These are phyloP conservation scores for Hypocryptadius cinnamomeus DNA, from an alignment of 2,113 vertebrate genomes.

Conservation along the genomic window DNA sequence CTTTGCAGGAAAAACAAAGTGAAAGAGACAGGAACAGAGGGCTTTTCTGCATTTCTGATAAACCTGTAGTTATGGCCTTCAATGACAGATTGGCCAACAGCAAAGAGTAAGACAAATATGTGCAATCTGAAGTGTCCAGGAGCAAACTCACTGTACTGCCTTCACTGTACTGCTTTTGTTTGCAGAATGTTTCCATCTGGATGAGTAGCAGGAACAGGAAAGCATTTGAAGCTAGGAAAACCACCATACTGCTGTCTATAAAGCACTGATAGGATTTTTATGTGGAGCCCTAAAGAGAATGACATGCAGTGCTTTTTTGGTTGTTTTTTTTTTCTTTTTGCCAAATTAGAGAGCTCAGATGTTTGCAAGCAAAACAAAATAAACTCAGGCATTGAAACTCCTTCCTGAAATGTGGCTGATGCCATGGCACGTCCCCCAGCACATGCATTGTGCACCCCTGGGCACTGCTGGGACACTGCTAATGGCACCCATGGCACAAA, in stretches of 20 bases:
- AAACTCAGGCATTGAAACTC: background rate
- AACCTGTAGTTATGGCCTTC: background rate
- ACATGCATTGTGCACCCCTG: background rate
- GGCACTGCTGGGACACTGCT: background rate
- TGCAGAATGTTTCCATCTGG: background rate
- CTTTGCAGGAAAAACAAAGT: background rate
- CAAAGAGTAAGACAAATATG: background rate
- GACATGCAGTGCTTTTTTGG: background rate
- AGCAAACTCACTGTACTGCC: background rate
- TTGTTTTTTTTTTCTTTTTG: background rate
- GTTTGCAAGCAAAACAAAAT: conserved; percentile 18
- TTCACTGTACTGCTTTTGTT: background rate
- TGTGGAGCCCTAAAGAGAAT: background rate
- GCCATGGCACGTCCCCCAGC: background rate
- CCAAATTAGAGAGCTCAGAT: background rate
- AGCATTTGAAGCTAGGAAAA: background rate
- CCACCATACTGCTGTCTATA: background rate
- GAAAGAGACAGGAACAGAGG: background rate
- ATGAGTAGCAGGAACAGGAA: background rate
- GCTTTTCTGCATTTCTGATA: background rate
- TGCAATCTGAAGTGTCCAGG: background rate
- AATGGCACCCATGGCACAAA: background rate
- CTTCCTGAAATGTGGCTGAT: background rate
- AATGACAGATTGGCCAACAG: background rate
- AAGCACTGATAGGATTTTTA: background rate